Conservation (phyloP, 2,888 invertebrate genomes). For the Brachyopa scutellaris region DNA sequence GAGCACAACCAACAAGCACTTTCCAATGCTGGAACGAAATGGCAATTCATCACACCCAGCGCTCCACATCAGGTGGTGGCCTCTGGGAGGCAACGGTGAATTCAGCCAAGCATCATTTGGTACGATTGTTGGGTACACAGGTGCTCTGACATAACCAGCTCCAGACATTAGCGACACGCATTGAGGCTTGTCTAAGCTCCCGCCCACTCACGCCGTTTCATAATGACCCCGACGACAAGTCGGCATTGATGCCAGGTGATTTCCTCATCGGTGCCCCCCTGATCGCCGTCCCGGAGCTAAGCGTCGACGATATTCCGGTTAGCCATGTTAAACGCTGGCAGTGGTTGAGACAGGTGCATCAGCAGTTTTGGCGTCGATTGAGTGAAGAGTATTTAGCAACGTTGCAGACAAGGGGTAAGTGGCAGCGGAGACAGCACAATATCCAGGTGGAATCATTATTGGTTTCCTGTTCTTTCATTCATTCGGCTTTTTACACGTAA, state of each 20-base stretch:
- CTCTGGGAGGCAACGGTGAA: too few relatives aligned
- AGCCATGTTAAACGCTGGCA: not conserved
- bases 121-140: too few relatives aligned
- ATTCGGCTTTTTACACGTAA: too few relatives aligned
- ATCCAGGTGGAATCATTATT: not conserved
- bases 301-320: not conserved
- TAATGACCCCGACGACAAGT: not conserved
- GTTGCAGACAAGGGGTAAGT: not conserved
- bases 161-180: not conserved
- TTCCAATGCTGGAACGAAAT: too few relatives aligned
- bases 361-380: not conserved
- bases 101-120: too few relatives aligned
- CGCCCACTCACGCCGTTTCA: not conserved
- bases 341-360: not conserved
- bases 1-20: too few relatives aligned
- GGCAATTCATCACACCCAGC: too few relatives aligned
- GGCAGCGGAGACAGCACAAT: not conserved
- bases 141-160: not conserved
- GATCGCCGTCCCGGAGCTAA: conserved; percentile 10
- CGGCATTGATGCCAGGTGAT: not conserved
- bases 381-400: not conserved
- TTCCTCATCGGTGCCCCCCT: not conserved
- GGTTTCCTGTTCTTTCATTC: too few relatives aligned
- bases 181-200: not conserved
- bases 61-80: too few relatives aligned